phyloP scores from a whole-genome alignment of 2,113 vertebrate species.

The Phrynocephalus versicolor region DNA sequence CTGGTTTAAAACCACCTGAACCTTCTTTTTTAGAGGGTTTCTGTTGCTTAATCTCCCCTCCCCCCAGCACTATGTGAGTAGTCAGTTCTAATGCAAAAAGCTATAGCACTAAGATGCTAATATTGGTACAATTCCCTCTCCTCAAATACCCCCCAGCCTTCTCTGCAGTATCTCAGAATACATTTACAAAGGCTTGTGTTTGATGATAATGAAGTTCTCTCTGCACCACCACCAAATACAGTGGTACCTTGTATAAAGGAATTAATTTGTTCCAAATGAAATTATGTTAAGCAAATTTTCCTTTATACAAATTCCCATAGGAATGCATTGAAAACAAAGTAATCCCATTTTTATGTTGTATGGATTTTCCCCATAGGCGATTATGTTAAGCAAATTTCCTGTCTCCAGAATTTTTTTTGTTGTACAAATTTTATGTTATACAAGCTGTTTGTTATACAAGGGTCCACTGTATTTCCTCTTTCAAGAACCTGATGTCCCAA shows the following conservation, averaged over 20 bases:
- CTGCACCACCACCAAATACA: neutral
- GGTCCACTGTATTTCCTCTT: too few relatives aligned
- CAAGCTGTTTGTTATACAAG: too few relatives aligned
- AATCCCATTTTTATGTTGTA: too few relatives aligned
- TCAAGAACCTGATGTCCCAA: neutral
- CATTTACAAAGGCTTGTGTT: neutral
- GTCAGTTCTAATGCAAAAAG: neutral
- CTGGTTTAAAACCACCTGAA: neutral
- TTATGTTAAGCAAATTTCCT: too few relatives aligned
- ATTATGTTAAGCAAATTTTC: too few relatives aligned
- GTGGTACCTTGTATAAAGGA: too few relatives aligned
- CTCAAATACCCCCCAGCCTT: neutral
- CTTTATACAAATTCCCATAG: too few relatives aligned
- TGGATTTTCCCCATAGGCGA: too few relatives aligned
- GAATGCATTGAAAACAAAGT: too few relatives aligned
- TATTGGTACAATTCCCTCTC: neutral
- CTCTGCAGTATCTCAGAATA: neutral
- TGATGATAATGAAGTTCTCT: neutral
- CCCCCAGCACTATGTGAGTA: neutral
- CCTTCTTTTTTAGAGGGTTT: neutral
- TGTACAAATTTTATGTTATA: too few relatives aligned
- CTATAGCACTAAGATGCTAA: neutral
- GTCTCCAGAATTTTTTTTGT: too few relatives aligned
- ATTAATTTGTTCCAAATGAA: too few relatives aligned
- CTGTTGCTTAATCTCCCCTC: neutral